Evolutionary conservation across 2,888 invertebrate genomes (phyloP).

Genomic region (Acleris sparsana): DNA sequence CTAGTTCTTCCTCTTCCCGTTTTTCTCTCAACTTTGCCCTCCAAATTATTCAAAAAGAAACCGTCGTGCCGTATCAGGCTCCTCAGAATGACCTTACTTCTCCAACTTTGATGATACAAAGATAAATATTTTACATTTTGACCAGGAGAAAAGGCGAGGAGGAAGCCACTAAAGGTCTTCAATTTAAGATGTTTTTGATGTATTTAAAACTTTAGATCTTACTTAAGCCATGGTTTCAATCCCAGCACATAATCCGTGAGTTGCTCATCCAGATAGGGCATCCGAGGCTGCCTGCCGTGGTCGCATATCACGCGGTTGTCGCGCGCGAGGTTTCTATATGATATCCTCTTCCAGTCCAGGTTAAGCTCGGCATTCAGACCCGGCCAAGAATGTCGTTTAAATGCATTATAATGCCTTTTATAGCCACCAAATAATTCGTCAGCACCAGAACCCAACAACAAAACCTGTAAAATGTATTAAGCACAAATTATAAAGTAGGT

Average conservation of each 20-base stretch:
- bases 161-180: too few species aligned
- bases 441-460: slow-evolving; percentile 96
- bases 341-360: slow-evolving; percentile 93
- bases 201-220: too few species aligned
- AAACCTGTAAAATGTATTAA: slow-evolving; percentile 79
- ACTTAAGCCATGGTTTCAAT: slow-evolving; percentile 88
- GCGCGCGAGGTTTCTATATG: slow-evolving; percentile 95
- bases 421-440: slow-evolving; percentile 99
- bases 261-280: slow-evolving; percentile 91
- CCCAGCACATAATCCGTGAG: slow-evolving; percentile 85
- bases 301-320: slow-evolving; percentile 97
- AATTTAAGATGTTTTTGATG: too few species aligned
- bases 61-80: too few species aligned
- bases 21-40: too few species aligned
- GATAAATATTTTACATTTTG: too few species aligned
- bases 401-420: slow-evolving; percentile 91
- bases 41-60: too few species aligned
- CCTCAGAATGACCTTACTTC: too few species aligned
- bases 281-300: slow-evolving; percentile 92
- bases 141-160: too few species aligned
- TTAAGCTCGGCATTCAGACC: slow-evolving; percentile 85
- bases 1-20: too few species aligned
- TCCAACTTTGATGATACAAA: too few species aligned
- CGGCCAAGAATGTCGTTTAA: slow-evolving; percentile 81
- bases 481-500: not conserved